These are phyloP conservation scores for Drosophila truncata DNA, from an alignment of 1,140 invertebrate genomes.

Conservation along the genomic window DNA sequence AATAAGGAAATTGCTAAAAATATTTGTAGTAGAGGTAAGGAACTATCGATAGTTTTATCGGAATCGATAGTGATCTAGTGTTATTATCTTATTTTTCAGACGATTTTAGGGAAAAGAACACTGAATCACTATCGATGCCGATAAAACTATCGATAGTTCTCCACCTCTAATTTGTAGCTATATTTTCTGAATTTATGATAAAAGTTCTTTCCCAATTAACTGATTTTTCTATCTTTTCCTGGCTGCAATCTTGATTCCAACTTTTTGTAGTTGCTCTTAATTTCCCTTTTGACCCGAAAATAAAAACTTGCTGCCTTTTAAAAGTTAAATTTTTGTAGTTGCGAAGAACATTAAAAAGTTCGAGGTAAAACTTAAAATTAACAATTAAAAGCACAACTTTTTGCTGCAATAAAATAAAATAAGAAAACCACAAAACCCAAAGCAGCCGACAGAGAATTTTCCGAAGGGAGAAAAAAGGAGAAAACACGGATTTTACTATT, in stretches of 20 bases:
- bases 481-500: conserved; percentile 1
- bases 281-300: neutral
- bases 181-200: neutral
- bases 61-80: no score
- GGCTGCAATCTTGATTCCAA: neutral
- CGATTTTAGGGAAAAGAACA: no score
- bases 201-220: neutral
- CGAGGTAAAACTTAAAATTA: conserved; percentile 12
- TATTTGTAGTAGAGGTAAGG: no score
- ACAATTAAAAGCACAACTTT: conserved; percentile 28
- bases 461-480: neutral
- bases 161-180: neutral
- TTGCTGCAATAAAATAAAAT: conserved; percentile 27
- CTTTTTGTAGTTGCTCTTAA: conserved; percentile 8
- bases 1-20: neutral
- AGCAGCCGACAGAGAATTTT: neutral
- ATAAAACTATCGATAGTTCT: no score
- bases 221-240: neutral
- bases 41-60: no score
- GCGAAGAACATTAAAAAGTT: conserved; percentile 15
- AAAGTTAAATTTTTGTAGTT: conserved; percentile 5
- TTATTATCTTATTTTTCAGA: no score
- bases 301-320: conserved; percentile 4
- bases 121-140: no score
- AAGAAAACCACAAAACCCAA: conserved; percentile 20